Base-by-base conservation (phyloP, 2,113 vertebrate genomes). In the Semnornis frantzii region DNA sequence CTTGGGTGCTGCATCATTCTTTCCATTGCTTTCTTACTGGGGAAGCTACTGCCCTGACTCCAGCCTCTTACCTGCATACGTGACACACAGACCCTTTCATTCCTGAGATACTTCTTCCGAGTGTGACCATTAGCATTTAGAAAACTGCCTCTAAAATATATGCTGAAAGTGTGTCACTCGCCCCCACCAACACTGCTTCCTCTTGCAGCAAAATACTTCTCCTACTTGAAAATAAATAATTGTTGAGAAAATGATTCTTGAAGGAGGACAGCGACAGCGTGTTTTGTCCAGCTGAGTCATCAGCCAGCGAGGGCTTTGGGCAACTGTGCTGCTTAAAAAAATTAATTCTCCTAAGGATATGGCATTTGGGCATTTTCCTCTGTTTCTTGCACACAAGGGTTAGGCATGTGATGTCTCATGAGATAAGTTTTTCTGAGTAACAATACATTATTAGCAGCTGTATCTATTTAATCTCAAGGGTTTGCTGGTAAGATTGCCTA, bases 231-330 rank as follows among this genome's bases (percentile, higher is more conserved):
- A 80, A 57, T 16, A 69, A 77, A 5, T 64, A 42, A 21, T 44
- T 69, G 12, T 42, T 57, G 57, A 34, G 86, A 60, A 89, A 84
- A 27, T 54, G 31, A 31, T 50, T 79, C 15, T 75, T 54, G 9
- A 42, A 4, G 8, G 27, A 13, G 8, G 8, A 74, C 65, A 12
- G 12, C 1, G 2, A 17, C 1, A 8, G 8, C 0, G 0, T 57
- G 24, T n/a, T 82, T 64, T 85, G 50, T 39, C 63, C 60, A 18
- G 42, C 54, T 60, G 62, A 48, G 64, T 82, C 76, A 63, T 27
- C 52, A 82, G 27, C 33, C 75, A 88, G 46, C 62, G 70, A 79
- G 80, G 54, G 15, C 30, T 81, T 48, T 6, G 8, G 70, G 68
- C 71, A 70, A 7, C n/a, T 27, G 6, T 46, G 8, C 24, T 85